Conservation (phyloP, 2,797 vertebrate genomes). For the Peromyscus attwateri region DNA sequence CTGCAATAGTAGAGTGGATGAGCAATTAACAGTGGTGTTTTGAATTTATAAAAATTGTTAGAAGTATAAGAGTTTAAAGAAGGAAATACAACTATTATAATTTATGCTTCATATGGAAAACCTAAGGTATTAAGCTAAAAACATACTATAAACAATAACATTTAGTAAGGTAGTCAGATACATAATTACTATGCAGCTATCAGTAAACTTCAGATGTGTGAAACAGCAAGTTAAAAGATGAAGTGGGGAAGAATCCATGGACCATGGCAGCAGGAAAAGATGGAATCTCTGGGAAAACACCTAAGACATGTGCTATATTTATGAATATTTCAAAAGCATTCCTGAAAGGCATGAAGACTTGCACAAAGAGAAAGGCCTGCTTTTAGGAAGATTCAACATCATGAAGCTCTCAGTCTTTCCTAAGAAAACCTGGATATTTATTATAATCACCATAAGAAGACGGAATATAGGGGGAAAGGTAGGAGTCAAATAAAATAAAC, state of each 20-base stretch:
- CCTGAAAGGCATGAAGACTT: constrained; percentile 43
- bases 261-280: not conserved
- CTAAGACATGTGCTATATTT: not conserved
- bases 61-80: constrained; percentile 34
- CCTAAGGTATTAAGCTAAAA: constrained; percentile 9
- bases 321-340: constrained; percentile 47
- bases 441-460: not conserved
- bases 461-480: not conserved
- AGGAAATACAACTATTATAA: constrained; percentile 47
- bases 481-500: not conserved
- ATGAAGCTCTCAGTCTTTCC: not conserved
- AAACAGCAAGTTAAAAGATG: not conserved
- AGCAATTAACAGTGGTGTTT: not conserved
- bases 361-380: not conserved
- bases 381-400: not conserved
- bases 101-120: constrained; percentile 45
- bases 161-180: constrained; percentile 6
- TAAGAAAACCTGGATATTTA: not conserved
- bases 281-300: constrained; percentile 18
- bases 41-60: not conserved
- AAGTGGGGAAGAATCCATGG: not conserved
- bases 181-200: not conserved
- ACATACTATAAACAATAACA: not conserved
- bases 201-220: constrained; percentile 24
- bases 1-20: not conserved